Percentiles rank a stretch among this genome's conserved stretches.
These are phyloP conservation scores for Artibeus lituratus DNA, from an alignment of 2,797 vertebrate genomes.

Conservation along the genomic window DNA sequence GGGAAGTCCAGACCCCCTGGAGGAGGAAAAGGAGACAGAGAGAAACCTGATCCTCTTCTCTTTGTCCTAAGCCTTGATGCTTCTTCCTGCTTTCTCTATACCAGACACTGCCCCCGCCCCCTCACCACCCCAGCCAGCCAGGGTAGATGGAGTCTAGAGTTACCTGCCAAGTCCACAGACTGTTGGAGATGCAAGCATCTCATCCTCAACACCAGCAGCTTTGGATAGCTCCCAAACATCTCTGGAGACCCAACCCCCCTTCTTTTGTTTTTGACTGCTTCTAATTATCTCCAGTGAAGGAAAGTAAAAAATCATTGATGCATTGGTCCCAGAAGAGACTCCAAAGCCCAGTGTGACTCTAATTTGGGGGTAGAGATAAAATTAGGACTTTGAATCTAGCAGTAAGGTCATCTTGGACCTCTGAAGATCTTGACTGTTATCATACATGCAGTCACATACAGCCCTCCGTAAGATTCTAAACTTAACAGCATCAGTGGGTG, in stretches of 20 bases:
- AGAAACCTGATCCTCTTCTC: constrained; percentile 35
- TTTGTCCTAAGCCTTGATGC: constrained; percentile 14
- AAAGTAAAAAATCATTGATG: not conserved
- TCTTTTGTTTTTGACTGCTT: not conserved
- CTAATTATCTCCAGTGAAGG: not conserved
- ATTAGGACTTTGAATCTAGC: not conserved
- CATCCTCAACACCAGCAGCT: not conserved
- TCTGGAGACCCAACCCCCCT: not conserved
- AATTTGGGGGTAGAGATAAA: not conserved
- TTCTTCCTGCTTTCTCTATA: constrained; percentile 29
- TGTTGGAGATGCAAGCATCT: not conserved
- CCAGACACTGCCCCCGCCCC: not conserved
- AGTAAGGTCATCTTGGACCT: not conserved
- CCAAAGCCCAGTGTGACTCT: not conserved
- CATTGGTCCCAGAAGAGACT: not conserved
- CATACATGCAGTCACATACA: not conserved
- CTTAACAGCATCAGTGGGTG: not conserved
- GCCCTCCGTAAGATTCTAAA: not conserved
- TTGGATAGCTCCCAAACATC: not conserved
- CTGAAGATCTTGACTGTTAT: not conserved
- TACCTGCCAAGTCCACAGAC: constrained; percentile 61
- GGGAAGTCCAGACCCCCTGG: constrained; percentile 21
- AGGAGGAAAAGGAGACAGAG: constrained; percentile 26
- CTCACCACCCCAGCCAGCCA: not conserved
- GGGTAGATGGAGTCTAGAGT: constrained; percentile 27